Conservation (phyloP, 2,888 invertebrate genomes). For the Bruchidius siliquastri region DNA sequence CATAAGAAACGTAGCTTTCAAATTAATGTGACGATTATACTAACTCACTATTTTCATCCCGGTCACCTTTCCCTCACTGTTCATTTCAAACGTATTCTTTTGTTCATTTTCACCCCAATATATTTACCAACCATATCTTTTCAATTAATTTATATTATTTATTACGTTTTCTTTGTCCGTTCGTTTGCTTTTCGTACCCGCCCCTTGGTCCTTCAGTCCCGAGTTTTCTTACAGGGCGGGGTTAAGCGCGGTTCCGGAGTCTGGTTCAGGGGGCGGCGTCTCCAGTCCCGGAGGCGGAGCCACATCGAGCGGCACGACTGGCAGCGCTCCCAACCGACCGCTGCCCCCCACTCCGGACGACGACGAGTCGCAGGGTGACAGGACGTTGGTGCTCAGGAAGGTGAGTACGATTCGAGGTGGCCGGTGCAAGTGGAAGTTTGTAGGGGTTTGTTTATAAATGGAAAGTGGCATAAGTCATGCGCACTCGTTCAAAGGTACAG, state of each 20-base stretch:
- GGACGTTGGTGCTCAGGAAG: slow-evolving; percentile 88
- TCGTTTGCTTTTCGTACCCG: slow-evolving; percentile 17
- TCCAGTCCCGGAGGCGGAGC: slow-evolving; percentile 47
- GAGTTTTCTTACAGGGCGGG: slow-evolving; percentile 79
- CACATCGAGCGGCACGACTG: slow-evolving; percentile 40
- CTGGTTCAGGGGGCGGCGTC: slow-evolving; percentile 45
- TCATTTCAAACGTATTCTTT: slow-evolving; percentile 1
- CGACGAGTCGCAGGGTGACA: slow-evolving; percentile 70
- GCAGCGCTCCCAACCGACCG: slow-evolving; percentile 85
- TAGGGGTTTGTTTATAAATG: no score
- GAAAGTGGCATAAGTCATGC: no score
- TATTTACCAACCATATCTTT: slow-evolving; percentile 17
- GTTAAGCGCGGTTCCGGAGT: slow-evolving; percentile 59
- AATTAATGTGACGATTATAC: no score
- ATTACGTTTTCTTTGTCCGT: slow-evolving; percentile 10
- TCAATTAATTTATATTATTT: slow-evolving; percentile 7
- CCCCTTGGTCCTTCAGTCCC: slow-evolving; percentile 57
- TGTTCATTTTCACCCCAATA: background rate
- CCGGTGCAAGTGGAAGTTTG: no score
- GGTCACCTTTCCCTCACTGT: slow-evolving; percentile 1
- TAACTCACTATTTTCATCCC: slow-evolving; percentile 1
- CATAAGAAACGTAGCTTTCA: no score
- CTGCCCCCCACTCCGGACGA: slow-evolving; percentile 94
- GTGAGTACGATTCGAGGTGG: slow-evolving; percentile 58
- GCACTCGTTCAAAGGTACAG: no score